These are phyloP conservation scores for Didymodactylos carnosus DNA, from an alignment of 2,888 invertebrate species.

Conservation along the genomic window DNA sequence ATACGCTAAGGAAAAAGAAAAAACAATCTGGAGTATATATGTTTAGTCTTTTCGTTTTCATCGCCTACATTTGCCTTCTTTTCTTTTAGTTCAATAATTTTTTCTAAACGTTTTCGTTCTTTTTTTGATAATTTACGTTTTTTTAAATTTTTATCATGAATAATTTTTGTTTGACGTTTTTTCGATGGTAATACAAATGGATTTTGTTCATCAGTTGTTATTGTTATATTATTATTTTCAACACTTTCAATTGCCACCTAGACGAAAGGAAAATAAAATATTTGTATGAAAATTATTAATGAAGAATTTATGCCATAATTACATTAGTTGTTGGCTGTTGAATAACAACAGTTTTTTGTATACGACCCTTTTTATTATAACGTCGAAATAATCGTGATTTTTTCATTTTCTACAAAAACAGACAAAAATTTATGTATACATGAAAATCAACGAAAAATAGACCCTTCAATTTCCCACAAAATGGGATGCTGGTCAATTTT, in stretches of 20 bases:
- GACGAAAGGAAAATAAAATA: too few species aligned
- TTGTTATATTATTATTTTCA: too few species aligned
- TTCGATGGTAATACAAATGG: neutral
- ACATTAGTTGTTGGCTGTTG: neutral
- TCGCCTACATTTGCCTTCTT: conserved; percentile 2
- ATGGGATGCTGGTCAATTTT: too few species aligned
- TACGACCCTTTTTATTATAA: neutral
- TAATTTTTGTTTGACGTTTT: neutral
- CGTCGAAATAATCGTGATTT: neutral
- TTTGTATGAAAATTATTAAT: too few species aligned
- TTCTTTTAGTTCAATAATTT: conserved; percentile 7
- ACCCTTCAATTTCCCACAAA: too few species aligned
- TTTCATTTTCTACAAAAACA: too few species aligned
- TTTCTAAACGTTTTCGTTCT: conserved; percentile 9
- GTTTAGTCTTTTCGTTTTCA: too few species aligned
- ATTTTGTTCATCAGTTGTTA: neutral
- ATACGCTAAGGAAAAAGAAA: neutral
- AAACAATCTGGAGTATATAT: neutral
- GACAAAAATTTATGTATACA: too few species aligned
- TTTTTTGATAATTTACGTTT: conserved; percentile 5
- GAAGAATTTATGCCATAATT: too few species aligned
- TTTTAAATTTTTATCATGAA: neutral
- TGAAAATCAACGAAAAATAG: too few species aligned
- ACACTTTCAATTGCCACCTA: too few species aligned
- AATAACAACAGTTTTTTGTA: neutral